Conservation (phyloP, 2,797 vertebrate species). For the Falco biarmicus region DNA sequence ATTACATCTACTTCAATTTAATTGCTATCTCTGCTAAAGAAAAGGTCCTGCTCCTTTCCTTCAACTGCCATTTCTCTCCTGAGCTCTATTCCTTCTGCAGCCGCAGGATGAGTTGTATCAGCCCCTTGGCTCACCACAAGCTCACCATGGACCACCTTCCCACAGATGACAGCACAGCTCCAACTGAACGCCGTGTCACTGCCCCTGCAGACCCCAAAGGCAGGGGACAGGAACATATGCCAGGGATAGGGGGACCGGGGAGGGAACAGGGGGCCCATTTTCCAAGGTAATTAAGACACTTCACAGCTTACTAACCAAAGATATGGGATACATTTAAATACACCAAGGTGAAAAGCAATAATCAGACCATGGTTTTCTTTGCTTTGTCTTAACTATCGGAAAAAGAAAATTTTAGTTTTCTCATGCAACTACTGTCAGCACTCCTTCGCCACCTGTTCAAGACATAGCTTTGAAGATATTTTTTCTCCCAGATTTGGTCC, state of each 20-base stretch:
- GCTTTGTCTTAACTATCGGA: neutral
- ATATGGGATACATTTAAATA: neutral
- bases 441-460: neutral
- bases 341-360: neutral
- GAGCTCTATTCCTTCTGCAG: neutral
- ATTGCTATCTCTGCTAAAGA: neutral
- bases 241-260: too few relatives aligned
- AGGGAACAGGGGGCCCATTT: neutral
- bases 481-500: neutral
- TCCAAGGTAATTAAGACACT: neutral
- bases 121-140: neutral
- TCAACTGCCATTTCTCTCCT: neutral
- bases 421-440: neutral
- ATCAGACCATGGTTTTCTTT: neutral
- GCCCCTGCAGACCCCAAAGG: neutral
- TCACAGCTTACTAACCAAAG: neutral
- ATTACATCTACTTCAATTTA: neutral
- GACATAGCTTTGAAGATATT: neutral
- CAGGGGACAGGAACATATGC: neutral
- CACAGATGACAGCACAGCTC: neutral
- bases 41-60: neutral
- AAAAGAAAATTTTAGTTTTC: neutral
- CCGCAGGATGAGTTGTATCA: neutral
- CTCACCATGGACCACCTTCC: neutral
- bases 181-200: accelerated